Evolutionary conservation across 2,888 invertebrate species (phyloP).

Genomic region (Gerris lacustris): DNA sequence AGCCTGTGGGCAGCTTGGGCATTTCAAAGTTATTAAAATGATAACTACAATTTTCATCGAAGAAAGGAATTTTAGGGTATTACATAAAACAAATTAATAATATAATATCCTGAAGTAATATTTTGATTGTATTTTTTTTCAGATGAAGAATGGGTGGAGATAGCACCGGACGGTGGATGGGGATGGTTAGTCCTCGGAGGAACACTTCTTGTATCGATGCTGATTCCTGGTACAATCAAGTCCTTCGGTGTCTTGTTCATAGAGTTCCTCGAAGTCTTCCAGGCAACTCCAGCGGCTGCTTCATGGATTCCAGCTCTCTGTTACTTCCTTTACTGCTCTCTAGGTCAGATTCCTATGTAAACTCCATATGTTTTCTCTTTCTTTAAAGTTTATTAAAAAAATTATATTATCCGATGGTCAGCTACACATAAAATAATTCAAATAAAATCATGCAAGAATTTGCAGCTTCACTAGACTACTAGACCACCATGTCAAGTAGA

Average conservation of each 20-base stretch:
- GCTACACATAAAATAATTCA: background rate
- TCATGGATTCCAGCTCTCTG: constrained; percentile 78
- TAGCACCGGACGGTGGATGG: constrained; percentile 59
- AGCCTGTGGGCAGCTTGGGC: too few relatives aligned
- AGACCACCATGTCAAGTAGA: too few relatives aligned
- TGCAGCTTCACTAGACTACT: too few relatives aligned
- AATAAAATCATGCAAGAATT: background rate
- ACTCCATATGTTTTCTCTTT: constrained; percentile 22
- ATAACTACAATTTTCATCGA: too few relatives aligned
- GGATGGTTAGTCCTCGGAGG: constrained; percentile 63
- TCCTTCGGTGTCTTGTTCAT: constrained; percentile 76
- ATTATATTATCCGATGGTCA: constrained; percentile 9
- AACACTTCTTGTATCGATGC: constrained; percentile 65
- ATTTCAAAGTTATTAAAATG: too few relatives aligned
- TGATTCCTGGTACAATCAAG: constrained; percentile 76
- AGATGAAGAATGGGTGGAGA: constrained; percentile 27
- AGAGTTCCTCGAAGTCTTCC: constrained; percentile 67
- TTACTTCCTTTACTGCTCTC: constrained; percentile 76
- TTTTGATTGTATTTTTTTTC: background rate
- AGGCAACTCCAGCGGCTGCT: constrained; percentile 57
- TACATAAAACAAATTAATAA: too few relatives aligned
- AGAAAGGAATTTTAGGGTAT: too few relatives aligned
- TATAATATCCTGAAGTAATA: too few relatives aligned
- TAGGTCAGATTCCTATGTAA: constrained; percentile 46
- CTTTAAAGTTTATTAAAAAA: constrained; percentile 10